These are phyloP conservation scores for Actinia equina DNA, from an alignment of 64 coral and sea anemone genomes.

Conservation along the genomic window DNA sequence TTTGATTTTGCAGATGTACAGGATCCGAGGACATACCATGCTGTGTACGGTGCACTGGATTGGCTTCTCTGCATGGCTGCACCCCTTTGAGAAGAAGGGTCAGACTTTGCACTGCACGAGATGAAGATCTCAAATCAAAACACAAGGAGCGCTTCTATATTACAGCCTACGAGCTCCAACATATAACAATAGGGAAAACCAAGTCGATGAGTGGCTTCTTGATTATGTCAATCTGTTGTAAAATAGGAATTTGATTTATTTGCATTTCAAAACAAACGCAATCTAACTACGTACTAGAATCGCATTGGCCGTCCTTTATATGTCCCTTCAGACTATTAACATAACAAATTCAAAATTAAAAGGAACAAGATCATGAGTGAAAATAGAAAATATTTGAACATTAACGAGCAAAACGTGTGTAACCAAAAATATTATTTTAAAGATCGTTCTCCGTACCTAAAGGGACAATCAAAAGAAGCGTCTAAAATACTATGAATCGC, in stretches of 20 bases:
- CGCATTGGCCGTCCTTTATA: background rate
- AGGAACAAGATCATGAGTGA: background rate
- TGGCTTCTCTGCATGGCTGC: conserved; percentile 6
- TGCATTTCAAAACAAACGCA: background rate
- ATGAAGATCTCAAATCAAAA: background rate
- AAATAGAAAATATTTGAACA: no score
- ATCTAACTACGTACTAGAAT: background rate
- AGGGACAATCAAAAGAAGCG: background rate
- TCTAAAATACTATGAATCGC: background rate
- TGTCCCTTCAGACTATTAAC: background rate
- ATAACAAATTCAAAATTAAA: background rate
- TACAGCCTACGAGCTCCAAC: background rate
- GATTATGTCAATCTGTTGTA: background rate
- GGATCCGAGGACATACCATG: background rate
- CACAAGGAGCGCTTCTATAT: background rate
- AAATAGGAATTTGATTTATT: background rate
- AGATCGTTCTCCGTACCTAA: background rate
- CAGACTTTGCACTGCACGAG: background rate
- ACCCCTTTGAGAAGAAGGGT: background rate
- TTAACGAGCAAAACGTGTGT: no score
- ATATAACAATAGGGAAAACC: background rate
- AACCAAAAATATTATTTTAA: no score
- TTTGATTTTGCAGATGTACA: background rate
- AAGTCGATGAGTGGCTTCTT: background rate
- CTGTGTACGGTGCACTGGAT: background rate